These are phyloP conservation scores for Zaprionus capensis DNA, from an alignment of 1,140 invertebrate genomes.

Conservation along the genomic window DNA sequence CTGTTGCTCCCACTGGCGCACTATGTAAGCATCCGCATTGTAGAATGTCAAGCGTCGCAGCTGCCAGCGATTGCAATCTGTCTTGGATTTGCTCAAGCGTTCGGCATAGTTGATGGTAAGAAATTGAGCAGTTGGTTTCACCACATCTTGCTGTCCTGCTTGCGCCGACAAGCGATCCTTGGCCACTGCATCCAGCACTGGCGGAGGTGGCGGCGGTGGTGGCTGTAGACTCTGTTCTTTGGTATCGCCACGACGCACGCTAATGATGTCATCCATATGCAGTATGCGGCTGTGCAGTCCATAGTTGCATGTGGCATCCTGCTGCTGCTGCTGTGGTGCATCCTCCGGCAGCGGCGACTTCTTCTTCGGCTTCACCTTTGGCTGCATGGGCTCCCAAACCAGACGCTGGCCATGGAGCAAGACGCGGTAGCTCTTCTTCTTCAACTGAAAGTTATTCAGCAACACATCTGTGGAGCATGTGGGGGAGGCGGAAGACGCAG, in stretches of 20 bases:
- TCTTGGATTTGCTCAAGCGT: conserved; percentile 78
- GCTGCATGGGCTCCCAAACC: conserved; percentile 86
- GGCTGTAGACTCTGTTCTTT: conserved; percentile 62
- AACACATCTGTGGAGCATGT: conserved; percentile 81
- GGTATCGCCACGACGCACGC: conserved; percentile 62
- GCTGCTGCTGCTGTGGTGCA: background rate
- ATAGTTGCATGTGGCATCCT: conserved; percentile 31
- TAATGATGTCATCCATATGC: conserved; percentile 73
- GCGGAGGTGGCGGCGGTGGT: conserved; percentile 28
- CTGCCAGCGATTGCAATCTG: conserved; percentile 87
- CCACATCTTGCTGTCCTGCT: conserved; percentile 7
- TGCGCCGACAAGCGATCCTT: background rate
- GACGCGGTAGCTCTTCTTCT: conserved; percentile 87
- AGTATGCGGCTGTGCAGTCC: conserved; percentile 64
- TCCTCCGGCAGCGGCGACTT: conserved; percentile 52
- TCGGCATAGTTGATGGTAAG: conserved; percentile 88
- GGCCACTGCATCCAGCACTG: conserved; percentile 6
- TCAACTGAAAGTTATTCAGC: conserved; percentile 87
- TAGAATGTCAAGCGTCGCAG: conserved; percentile 86
- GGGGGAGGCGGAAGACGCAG: conserved; percentile 15
- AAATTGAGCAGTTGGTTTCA: conserved; percentile 82
- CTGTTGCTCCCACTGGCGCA: conserved; percentile 88
- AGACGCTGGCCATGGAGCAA: conserved; percentile 87
- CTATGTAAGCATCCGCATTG: conserved; percentile 87
- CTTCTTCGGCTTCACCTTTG: conserved; percentile 84